Conservation (phyloP, 2,888 invertebrate species). For the Brachylomia viminalis region DNA sequence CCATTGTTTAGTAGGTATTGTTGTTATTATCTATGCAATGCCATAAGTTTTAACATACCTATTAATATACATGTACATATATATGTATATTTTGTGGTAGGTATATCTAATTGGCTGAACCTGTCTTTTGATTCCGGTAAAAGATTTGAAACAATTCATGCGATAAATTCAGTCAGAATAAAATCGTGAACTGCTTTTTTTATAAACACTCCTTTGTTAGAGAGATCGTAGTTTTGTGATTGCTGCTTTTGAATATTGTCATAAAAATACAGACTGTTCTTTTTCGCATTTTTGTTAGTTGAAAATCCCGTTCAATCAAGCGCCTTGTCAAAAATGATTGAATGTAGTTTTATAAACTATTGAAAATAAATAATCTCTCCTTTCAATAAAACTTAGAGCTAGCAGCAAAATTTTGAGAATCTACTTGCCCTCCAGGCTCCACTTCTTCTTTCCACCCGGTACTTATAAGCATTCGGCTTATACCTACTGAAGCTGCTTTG, state of each 20-base stretch:
- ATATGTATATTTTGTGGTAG: no score
- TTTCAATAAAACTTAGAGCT: not conserved
- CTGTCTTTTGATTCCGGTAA: no score
- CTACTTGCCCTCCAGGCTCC: not conserved
- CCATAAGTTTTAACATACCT: no score
- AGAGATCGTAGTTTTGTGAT: no score
- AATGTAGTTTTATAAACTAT: no score
- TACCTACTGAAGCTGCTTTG: not conserved
- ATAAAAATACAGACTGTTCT: not conserved
- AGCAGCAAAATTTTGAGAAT: not conserved
- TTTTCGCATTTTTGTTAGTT: not conserved
- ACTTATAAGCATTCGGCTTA: not conserved
- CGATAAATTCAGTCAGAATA: no score
- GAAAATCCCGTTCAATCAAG: not conserved
- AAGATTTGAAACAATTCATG: no score
- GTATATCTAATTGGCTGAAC: no score
- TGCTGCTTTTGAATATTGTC: no score
- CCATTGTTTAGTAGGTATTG: not conserved
- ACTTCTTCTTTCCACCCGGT: not conserved
- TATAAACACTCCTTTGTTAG: no score
- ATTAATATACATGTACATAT: no score
- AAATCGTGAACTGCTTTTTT: no score
- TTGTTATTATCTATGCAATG: slow-evolving; percentile 2
- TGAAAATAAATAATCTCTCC: not conserved
- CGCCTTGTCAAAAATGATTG: not conserved